These are phyloP conservation scores for Melanostigma gelatinosum DNA, from an alignment of 2,113 vertebrate species.

Conservation along the genomic window DNA sequence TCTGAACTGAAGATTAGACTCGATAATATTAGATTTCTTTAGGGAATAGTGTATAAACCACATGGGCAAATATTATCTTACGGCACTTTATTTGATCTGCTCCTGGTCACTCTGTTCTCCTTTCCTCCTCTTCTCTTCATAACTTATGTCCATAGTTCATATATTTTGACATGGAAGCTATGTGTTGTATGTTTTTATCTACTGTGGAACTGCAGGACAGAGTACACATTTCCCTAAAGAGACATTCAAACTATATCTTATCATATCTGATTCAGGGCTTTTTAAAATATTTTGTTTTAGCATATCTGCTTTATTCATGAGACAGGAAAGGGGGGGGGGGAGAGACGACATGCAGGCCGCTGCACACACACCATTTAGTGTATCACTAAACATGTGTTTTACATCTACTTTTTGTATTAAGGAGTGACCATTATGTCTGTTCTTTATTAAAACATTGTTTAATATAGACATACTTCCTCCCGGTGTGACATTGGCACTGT, in stretches of 20 bases:
- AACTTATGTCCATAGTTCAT: not conserved
- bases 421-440: not conserved
- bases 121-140: not conserved
- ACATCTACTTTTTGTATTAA: not conserved
- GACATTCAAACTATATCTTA: not conserved
- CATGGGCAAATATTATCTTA: not conserved
- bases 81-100: not conserved
- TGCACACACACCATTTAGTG: not conserved
- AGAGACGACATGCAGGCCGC: not conserved
- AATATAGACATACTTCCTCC: slow-evolving; percentile 14
- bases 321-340: not conserved
- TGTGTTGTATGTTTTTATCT: not conserved
- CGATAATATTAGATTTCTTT: not conserved
- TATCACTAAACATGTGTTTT: not conserved
- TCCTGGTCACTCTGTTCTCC: not conserved
- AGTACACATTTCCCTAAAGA: not conserved
- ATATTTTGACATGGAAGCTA: not conserved
- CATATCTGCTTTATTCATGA: not conserved
- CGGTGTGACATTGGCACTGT: slow-evolving; percentile 1
- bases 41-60: not conserved
- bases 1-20: not conserved
- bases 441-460: slow-evolving; percentile 1
- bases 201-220: not conserved
- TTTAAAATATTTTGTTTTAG: not conserved
- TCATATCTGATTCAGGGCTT: not conserved